Evolutionary conservation across 2,888 invertebrate genomes (phyloP), one percentile per base, ranked within the genome.

Genomic region (Heliconius ismenius): DNA sequence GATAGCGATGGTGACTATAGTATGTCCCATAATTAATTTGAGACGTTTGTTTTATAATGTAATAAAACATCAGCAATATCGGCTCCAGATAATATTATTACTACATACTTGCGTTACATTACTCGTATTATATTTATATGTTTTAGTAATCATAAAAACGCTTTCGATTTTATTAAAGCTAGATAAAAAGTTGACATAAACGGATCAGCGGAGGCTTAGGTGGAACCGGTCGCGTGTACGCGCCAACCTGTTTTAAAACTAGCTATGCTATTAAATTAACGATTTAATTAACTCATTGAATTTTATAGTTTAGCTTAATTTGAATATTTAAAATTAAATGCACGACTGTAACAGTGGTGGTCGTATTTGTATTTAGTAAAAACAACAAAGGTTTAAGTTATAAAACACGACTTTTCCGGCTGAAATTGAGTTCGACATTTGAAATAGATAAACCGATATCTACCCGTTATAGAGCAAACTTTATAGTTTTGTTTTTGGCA

Each of bases 401-500:
- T 88, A 88, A 87, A 90, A 89, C 84, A 84, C 80, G 82, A 87
- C 84, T 85, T 85, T 85, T 82, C 83, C 84, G 84, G 89, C 89
- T 89, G 86, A 89, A 92, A 93, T 92, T 90, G 92, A 93, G 89
- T 92, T 87, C 83, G 93, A 94, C 92, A 92, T 92, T 84, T 90
- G 90, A 89, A 92, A 92, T 89, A 92, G 93, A 93, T 92, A 92
- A 92, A 92, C 84, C 88, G 92, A 89, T 92, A 92, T 92, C 92
- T 88, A 89, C 86, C 89, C 86, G 92, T 89, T 92, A 91, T 92
- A 90, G 90, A 91, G 88, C 91, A 89, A 93, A 94, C 91, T 94
- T 94, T 94, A 94, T 94, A 92, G 94, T 93, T 94, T 94, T 94
- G 94, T 94, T 94, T 94, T 94, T 94, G 93, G 91, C 93, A 93